phyloP scores from a whole-genome alignment of 2,113 vertebrate genomes.

The Apus apus region DNA sequence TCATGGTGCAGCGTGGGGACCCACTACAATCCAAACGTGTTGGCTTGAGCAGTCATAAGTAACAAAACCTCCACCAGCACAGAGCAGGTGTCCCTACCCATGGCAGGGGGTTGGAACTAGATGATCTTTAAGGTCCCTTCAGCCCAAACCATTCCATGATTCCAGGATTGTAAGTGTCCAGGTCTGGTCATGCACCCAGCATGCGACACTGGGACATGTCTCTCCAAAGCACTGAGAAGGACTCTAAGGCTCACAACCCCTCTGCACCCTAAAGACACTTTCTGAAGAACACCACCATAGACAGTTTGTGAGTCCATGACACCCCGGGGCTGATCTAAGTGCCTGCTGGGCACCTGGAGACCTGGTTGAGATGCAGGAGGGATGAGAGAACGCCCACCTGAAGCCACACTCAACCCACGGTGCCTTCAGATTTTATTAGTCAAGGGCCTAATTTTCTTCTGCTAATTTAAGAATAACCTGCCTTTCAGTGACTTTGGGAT shows the following conservation, averaged over 20 bases:
- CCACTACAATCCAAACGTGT: neutral
- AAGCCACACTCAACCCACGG: fast-evolving
- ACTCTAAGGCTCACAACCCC: neutral
- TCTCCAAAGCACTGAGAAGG: neutral
- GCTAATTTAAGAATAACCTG: neutral
- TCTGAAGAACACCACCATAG: neutral
- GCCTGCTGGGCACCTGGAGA: neutral
- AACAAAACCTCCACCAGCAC: neutral
- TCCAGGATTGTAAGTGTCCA: neutral
- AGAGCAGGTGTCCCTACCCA: too few species aligned
- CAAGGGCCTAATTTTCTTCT: neutral
- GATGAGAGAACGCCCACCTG: neutral
- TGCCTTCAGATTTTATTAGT: neutral
- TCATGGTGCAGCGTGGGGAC: fast-evolving
- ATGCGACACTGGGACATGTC: fast-evolving
- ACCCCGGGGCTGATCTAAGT: neutral
- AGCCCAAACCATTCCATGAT: too few species aligned
- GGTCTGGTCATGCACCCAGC: fast-evolving
- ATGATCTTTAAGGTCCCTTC: too few species aligned
- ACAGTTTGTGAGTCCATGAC: fast-evolving
- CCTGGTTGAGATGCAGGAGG: neutral
- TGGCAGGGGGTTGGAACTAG: too few species aligned
- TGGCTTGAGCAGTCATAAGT: neutral
- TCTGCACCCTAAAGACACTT: neutral
- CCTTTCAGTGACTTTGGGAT: conserved; percentile 14